phyloP scores from a whole-genome alignment of 2,113 vertebrate species.

The Pteruthius melanotis region DNA sequence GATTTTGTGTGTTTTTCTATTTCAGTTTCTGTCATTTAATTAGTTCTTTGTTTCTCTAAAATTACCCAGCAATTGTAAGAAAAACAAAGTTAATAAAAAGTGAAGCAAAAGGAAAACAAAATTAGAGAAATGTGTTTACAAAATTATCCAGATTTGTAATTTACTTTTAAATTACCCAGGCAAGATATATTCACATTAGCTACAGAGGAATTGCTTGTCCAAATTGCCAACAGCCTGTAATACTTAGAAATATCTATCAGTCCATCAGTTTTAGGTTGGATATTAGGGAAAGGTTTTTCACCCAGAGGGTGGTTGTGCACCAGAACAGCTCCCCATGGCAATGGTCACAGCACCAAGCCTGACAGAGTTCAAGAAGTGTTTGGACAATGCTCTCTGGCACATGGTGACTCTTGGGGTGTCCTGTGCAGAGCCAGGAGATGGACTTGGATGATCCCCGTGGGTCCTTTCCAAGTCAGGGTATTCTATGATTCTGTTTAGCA shows the following conservation, averaged over 20 bases:
- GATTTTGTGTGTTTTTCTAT: not conserved
- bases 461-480: not conserved
- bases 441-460: not conserved
- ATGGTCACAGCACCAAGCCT: not conserved
- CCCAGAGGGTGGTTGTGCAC: fast-evolving
- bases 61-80: not conserved
- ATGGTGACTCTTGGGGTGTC: no score
- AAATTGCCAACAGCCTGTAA: not conserved
- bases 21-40: not conserved
- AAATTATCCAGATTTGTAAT: not conserved
- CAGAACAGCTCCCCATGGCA: not conserved
- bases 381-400: not conserved
- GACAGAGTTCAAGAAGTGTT: fast-evolving
- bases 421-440: no score
- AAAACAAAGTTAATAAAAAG: not conserved
- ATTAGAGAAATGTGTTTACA: not conserved
- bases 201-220: not conserved
- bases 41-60: not conserved
- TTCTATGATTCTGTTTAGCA: not conserved
- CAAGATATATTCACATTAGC: not conserved
- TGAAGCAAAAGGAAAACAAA: not conserved
- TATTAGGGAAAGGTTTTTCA: not conserved
- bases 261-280: not conserved
- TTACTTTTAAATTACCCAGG: not conserved
- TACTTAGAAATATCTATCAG: not conserved